phyloP scores from a whole-genome alignment of 1,140 invertebrate genomes.

The Orchestia grillus region DNA sequence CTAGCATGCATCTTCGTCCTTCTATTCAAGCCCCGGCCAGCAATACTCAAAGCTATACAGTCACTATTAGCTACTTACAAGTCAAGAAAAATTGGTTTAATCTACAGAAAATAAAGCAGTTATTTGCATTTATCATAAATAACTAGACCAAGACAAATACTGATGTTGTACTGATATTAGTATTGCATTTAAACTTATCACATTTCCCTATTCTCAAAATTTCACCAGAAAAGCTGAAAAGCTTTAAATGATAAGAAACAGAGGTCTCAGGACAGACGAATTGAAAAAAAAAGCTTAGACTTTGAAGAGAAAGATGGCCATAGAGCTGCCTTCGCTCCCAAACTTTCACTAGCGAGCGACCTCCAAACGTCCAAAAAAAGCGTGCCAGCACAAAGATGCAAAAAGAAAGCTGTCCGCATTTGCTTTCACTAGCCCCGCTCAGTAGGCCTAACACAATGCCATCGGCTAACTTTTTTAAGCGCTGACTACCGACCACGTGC shows the following conservation, averaged over 20 bases:
- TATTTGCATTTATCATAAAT: not conserved
- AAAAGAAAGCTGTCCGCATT: conserved; percentile 29
- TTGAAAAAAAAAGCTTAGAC: not conserved
- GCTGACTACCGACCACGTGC: not conserved
- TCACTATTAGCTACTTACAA: not conserved
- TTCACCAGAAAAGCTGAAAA: not conserved
- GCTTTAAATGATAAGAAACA: not conserved
- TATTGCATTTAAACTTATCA: not conserved
- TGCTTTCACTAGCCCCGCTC: conserved; percentile 36
- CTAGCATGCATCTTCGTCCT: not conserved
- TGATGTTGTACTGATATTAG: not conserved
- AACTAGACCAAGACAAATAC: not conserved
- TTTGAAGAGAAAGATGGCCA: not conserved
- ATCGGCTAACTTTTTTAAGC: not conserved
- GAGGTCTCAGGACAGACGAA: not conserved
- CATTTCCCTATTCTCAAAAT: not conserved
- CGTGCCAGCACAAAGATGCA: not conserved
- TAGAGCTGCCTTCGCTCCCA: not conserved
- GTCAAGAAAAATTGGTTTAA: not conserved
- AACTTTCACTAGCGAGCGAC: conserved; percentile 35
- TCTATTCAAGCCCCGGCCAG: not conserved
- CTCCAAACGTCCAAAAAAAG: not conserved
- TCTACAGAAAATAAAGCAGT: not conserved
- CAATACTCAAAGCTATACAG: not conserved
- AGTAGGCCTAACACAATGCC: conserved; percentile 13